A percentile compares a stretch with the other conserved stretches of the same genome.
Conservation (phyloP, 2,113 vertebrate genomes). For the Hyperopisus bebe region DNA sequence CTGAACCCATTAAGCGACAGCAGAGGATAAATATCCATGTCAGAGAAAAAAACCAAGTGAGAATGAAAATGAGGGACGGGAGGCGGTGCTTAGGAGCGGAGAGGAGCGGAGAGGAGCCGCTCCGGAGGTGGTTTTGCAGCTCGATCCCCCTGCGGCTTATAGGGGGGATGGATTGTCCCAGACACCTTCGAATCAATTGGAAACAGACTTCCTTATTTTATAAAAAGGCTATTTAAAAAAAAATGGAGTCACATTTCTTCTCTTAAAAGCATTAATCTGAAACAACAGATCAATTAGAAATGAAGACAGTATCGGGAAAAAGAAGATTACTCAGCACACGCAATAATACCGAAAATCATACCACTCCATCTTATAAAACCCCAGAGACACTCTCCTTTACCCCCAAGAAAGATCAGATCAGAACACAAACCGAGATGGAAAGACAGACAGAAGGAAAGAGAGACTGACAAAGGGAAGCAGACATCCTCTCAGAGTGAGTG, state of each 20-base stretch:
- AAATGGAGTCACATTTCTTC: not conserved
- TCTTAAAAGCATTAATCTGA: not conserved
- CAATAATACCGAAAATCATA: not conserved
- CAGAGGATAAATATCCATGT: too few species aligned
- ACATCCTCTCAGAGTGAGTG: not conserved
- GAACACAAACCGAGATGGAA: not conserved
- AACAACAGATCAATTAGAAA: not conserved
- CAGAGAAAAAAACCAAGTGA: too few species aligned
- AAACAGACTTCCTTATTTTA: not conserved
- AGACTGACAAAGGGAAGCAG: not conserved
- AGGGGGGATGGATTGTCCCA: not conserved
- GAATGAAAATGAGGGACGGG: not conserved
- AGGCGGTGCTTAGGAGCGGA: too few species aligned
- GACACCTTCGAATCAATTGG: not conserved
- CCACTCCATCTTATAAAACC: not conserved
- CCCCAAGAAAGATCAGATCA: not conserved
- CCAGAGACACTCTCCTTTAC: not conserved
- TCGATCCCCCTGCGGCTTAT: not conserved
- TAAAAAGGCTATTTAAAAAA: not conserved
- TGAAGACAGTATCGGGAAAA: not conserved
- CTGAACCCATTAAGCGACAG: too few species aligned
- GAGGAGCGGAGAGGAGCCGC: too few species aligned
- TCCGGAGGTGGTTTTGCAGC: too few species aligned
- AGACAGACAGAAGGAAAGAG: not conserved
- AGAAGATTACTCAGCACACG: not conserved